Evolutionary conservation across 2,113 vertebrate species (phyloP).

Genomic region (Rousettus leschenaultii): DNA sequence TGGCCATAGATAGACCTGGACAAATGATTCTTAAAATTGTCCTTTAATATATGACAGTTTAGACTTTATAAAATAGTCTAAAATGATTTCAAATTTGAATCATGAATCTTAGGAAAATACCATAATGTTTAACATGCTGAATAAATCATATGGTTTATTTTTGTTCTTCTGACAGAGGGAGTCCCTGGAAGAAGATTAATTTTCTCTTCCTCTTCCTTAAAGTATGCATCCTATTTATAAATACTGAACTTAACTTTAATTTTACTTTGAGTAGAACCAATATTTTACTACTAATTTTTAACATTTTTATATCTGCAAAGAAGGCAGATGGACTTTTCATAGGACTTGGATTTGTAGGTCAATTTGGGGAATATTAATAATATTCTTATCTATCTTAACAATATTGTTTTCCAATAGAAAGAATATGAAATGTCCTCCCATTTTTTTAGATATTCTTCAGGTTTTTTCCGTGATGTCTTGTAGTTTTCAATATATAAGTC

Average conservation of each 20-base stretch:
- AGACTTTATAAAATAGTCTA: not conserved
- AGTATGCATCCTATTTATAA: not conserved
- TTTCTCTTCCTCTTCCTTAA: not conserved
- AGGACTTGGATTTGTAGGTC: not conserved
- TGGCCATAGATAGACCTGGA: no score
- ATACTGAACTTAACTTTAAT: not conserved
- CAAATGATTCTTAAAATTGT: not conserved
- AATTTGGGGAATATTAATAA: not conserved
- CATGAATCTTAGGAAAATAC: not conserved
- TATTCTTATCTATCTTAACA: not conserved
- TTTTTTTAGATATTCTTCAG: not conserved
- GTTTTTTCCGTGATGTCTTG: not conserved
- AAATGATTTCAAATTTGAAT: constrained; percentile 10
- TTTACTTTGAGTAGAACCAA: not conserved
- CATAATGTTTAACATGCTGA: not conserved
- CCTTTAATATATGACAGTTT: not conserved
- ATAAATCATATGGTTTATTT: not conserved
- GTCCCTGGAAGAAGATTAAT: not conserved
- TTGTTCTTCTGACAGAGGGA: not conserved
- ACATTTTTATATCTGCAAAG: not conserved
- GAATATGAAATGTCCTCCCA: not conserved
- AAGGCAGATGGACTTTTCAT: not conserved
- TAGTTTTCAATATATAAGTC: not conserved
- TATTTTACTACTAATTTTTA: not conserved
- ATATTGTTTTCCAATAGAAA: not conserved